phyloP scores from a whole-genome alignment of 2,888 invertebrate species.

The Belgica antarctica region DNA sequence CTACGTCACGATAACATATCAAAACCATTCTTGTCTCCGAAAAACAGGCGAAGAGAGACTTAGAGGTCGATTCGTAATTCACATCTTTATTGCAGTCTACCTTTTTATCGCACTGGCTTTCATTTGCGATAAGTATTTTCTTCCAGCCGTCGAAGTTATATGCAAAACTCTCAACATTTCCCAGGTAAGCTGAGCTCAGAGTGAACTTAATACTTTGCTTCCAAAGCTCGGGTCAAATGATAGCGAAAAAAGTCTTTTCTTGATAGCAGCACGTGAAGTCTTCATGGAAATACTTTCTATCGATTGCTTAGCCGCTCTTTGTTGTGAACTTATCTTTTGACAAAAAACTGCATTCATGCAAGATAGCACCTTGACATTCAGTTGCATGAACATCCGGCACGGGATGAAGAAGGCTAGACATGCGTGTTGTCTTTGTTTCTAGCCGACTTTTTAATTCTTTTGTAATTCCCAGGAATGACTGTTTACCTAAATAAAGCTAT shows the following conservation, averaged over 20 bases:
- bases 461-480: background rate
- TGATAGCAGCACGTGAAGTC: no score
- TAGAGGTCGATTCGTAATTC: conserved; percentile 74
- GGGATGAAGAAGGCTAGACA: no score
- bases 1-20: background rate
- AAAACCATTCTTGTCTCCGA: no score
- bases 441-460: background rate
- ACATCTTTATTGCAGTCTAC: conserved; percentile 75
- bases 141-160: conserved; percentile 84
- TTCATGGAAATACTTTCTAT: no score
- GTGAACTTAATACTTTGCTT: no score
- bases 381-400: no score
- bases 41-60: conserved; percentile 64
- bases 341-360: no score
- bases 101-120: conserved; percentile 82
- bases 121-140: conserved; percentile 88
- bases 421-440: background rate
- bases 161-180: conserved; percentile 75
- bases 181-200: conserved; percentile 56
- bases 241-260: no score
- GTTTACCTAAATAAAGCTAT: conserved; percentile 3
- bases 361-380: no score
- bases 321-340: no score
- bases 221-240: no score
- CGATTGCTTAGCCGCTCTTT: no score